Percentiles rank a stretch among this genome's conserved stretches.
These are phyloP conservation scores for Astreopora myriophthalma DNA, from an alignment of 64 coral and sea anemone genomes.

Conservation along the genomic window DNA sequence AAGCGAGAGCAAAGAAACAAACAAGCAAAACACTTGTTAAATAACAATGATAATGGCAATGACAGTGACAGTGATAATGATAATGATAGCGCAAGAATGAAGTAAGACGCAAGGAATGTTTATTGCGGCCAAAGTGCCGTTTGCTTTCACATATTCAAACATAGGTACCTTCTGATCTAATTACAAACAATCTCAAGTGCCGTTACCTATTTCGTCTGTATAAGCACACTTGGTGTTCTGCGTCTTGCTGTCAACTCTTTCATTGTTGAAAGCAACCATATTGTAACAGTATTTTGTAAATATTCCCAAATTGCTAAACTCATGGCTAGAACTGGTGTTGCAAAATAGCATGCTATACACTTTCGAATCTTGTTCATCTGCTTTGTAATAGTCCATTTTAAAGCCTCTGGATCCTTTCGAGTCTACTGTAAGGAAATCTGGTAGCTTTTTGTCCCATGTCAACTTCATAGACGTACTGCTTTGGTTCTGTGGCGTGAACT, in stretches of 20 bases:
- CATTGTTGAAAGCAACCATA: neutral
- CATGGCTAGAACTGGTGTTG: neutral
- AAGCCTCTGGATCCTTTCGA: neutral
- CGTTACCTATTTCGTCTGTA: neutral
- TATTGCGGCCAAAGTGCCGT: no score
- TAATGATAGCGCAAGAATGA: no score
- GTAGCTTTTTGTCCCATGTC: neutral
- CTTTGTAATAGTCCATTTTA: neutral
- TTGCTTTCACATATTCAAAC: no score
- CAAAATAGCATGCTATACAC: neutral
- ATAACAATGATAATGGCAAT: no score
- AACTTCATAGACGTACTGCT: conserved; percentile 9
- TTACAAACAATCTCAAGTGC: no score
- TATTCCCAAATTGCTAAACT: neutral
- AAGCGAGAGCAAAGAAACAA: no score
- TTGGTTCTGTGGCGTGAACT: neutral
- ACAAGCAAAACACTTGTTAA: no score
- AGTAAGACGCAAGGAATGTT: no score
- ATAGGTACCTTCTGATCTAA: no score
- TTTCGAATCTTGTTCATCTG: neutral
- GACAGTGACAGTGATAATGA: no score
- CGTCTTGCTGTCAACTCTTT: neutral
- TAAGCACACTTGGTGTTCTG: neutral
- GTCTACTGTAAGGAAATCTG: neutral
- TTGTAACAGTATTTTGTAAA: conserved; percentile 25